Percentiles rank a stretch among this genome's conserved stretches.
phyloP scores from a whole-genome alignment of 2,113 vertebrate species.

The Paraplagusia blochii region DNA sequence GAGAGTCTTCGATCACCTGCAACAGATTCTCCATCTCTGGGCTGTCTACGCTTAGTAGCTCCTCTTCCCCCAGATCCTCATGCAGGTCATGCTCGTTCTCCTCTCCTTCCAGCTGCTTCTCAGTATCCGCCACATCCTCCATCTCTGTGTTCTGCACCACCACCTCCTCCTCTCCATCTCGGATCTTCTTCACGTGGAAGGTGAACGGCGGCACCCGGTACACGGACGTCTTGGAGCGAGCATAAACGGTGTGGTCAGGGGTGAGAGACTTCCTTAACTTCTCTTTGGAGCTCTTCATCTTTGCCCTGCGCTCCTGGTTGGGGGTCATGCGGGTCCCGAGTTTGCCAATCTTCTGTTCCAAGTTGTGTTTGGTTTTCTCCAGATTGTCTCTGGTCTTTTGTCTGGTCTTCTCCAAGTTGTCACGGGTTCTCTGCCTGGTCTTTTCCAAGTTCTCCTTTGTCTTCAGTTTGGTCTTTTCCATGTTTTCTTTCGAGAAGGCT shows the following conservation, averaged over 20 bases:
- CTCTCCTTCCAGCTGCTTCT: constrained; percentile 80
- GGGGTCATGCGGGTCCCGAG: constrained; percentile 92
- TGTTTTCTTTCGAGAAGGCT: constrained; percentile 93
- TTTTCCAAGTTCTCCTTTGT: constrained; percentile 95
- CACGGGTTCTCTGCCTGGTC: constrained; percentile 88
- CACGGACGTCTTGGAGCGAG: constrained; percentile 88
- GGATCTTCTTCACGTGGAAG: constrained; percentile 96
- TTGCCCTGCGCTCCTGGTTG: constrained; percentile 85
- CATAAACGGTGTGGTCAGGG: constrained; percentile 85
- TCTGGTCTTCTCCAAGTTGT: constrained; percentile 93
- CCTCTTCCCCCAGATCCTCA: constrained; percentile 76
- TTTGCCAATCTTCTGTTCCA: constrained; percentile 94
- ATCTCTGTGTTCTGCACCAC: constrained; percentile 85
- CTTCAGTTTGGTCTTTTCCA: constrained; percentile 88
- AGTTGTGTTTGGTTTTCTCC: constrained; percentile 91
- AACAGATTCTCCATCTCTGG: constrained; percentile 83
- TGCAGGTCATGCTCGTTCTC: constrained; percentile 65
- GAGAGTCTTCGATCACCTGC: constrained; percentile 87
- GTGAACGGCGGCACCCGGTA: constrained; percentile 98
- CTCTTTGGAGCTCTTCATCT: constrained; percentile 88
- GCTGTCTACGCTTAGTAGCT: constrained; percentile 86
- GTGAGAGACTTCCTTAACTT: constrained; percentile 94
- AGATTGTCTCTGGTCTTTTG: constrained; percentile 90
- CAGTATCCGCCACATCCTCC: constrained; percentile 81
- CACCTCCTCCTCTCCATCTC: constrained; percentile 86